Evolutionary conservation across 2,888 invertebrate genomes (phyloP).

Genomic region (Melieria picta): DNA sequence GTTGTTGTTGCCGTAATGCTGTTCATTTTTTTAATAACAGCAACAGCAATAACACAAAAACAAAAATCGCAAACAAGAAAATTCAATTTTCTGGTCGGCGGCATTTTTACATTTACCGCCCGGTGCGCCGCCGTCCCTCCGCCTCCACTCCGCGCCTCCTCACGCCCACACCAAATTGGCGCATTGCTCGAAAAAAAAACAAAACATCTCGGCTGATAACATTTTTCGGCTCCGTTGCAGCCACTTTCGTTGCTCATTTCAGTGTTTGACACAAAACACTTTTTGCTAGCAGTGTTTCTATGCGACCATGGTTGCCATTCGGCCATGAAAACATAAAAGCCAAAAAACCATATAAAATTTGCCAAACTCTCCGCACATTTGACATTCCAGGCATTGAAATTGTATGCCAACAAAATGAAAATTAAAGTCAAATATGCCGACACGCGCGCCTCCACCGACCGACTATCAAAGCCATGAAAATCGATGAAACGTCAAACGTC

Average conservation of each 20-base stretch:
- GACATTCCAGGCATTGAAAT: no score
- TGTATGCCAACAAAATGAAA: background rate
- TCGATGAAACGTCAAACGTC: constrained; percentile 18
- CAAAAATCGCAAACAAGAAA: background rate
- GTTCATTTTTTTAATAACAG: no score
- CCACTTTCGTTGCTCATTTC: background rate
- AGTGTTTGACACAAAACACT: background rate
- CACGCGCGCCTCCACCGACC: no score
- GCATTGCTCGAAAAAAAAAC: background rate
- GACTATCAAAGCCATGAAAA: constrained; percentile 1
- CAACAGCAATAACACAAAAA: no score
- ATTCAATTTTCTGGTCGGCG: constrained; percentile 31
- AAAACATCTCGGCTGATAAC: background rate
- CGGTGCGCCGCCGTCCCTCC: background rate
- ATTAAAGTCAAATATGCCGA: background rate
- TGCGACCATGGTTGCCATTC: background rate
- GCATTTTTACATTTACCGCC: constrained; percentile 7
- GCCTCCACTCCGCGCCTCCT: background rate
- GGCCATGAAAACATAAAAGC: background rate
- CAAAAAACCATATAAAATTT: background rate
- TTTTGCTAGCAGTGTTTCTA: background rate
- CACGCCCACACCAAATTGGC: background rate
- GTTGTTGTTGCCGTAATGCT: background rate
- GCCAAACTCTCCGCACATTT: background rate
- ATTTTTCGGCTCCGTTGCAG: background rate